Base-by-base conservation (phyloP, 2,113 vertebrate species). In the Loxodonta africana region DNA sequence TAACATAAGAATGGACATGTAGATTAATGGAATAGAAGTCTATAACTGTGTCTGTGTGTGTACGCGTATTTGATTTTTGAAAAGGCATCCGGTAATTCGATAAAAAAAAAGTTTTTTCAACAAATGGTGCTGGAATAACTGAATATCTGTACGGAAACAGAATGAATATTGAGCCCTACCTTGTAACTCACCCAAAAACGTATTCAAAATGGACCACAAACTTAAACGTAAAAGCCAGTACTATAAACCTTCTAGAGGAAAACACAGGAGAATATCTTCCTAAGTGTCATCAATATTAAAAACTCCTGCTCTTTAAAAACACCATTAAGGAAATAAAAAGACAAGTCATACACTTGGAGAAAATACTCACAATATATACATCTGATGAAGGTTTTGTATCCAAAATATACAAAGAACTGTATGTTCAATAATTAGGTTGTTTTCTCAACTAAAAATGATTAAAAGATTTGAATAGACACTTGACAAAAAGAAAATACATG, bases 291-390 rank as follows among this genome's bases (percentile, higher is more conserved):
- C 51, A 89, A 25, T 48, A 88, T 48, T 48, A 93, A 96, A 91
- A 96, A 82, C 1, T 74, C 25, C 5, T 91, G 44, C 46, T 92
- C 48, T 92, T 92, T 33, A 37, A 74, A 97, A 95, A 91, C 21
- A 63, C 1, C 30, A 71, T 44, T 91, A 91, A 95, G 30, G 44
- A 95, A 94, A 94, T 62, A 88, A 88, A 60, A 90, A 87, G 12
- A 15, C 57, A 60, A 87, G 62, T 69, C 48, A 92, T 5, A 71
- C 6, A 74, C 12, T 53, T 8, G 48, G 46, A 90, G 57, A 93
- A 80, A 95, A 87, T 78, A 92, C 41, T 92, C 69, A 95, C 25
- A 86, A 78, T 51, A 80, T 15, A 80, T 60, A 37, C 28, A 83
- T 90, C 26, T 76, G n/a, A 63, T 88, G 53, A 95, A 95, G 25